These are phyloP conservation scores for Pogonocherus hispidulus DNA, from an alignment of 2,888 invertebrate genomes.

Conservation along the genomic window DNA sequence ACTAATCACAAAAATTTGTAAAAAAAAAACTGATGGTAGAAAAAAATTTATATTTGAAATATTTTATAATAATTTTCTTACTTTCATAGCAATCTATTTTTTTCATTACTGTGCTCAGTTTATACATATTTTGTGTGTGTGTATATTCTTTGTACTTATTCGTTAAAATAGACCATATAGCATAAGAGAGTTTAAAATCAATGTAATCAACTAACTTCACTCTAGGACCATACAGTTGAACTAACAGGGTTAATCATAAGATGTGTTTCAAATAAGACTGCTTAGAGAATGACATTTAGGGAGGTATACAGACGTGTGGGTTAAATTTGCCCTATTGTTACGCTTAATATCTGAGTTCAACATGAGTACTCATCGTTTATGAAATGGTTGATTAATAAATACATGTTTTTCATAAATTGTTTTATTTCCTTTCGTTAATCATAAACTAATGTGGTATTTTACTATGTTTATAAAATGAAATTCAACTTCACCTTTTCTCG, in stretches of 20 bases:
- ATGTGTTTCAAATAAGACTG: constrained; percentile 66
- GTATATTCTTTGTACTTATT: constrained; percentile 28
- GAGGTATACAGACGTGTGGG: constrained; percentile 62
- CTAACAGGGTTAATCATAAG: constrained; percentile 66
- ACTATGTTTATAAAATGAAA: too few relatives aligned
- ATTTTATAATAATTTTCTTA: too few relatives aligned
- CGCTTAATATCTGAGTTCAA: constrained; percentile 67
- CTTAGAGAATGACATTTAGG: constrained; percentile 65
- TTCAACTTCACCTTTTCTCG: too few relatives aligned
- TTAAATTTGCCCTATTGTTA: constrained; percentile 61
- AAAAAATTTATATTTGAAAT: too few relatives aligned
- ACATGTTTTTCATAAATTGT: constrained; percentile 63
- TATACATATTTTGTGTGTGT: constrained; percentile 20
- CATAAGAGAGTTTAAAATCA: constrained; percentile 28
- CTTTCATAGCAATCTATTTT: too few relatives aligned
- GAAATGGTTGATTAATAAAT: constrained; percentile 66
- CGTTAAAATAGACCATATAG: constrained; percentile 36
- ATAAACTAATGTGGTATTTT: too few relatives aligned
- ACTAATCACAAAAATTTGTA: too few relatives aligned
- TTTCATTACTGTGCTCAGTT: too few relatives aligned
- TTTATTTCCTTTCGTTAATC: constrained; percentile 17
- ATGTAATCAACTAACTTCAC: constrained; percentile 36
- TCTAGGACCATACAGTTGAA: constrained; percentile 65
- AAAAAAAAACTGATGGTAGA: too few relatives aligned
- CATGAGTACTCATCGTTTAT: constrained; percentile 68